Conservation (phyloP, 2,797 vertebrate species). For the Myoxocephalus aenaeus region DNA sequence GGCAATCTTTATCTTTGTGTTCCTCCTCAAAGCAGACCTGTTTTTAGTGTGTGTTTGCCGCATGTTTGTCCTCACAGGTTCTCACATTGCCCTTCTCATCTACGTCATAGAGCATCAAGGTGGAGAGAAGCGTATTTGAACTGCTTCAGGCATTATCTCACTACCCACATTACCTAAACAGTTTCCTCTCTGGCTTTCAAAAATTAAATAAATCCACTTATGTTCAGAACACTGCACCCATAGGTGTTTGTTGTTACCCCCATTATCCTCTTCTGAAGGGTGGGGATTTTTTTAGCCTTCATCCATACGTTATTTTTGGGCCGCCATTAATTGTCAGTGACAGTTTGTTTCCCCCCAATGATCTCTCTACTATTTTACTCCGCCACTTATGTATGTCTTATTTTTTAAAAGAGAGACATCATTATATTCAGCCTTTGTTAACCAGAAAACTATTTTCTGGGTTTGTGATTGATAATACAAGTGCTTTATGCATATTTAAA, state of each 20-base stretch:
- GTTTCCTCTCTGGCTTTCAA: conserved; percentile 14
- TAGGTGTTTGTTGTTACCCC: conserved; percentile 44
- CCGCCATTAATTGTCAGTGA: conserved; percentile 41
- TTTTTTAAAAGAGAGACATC: background rate
- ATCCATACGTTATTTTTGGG: conserved; percentile 41
- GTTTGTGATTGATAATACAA: background rate
- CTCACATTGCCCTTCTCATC: conserved; percentile 41
- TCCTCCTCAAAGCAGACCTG: conserved; percentile 3
- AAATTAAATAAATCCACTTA: conserved; percentile 2
- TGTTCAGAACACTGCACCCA: conserved; percentile 22
- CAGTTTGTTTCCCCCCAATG: background rate
- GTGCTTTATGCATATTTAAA: conserved; percentile 2
- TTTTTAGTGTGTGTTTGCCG: background rate
- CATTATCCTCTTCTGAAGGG: conserved; percentile 32
- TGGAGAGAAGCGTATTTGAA: conserved; percentile 26
- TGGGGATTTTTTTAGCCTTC: conserved; percentile 13
- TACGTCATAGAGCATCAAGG: conserved; percentile 56
- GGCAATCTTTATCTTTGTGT: conserved; percentile 12
- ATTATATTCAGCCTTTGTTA: conserved; percentile 8
- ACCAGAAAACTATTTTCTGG: background rate
- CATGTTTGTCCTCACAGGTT: conserved; percentile 30
- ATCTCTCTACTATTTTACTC: background rate
- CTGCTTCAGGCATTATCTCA: conserved; percentile 31
- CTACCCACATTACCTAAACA: conserved; percentile 18
- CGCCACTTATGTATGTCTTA: background rate